These are phyloP conservation scores for Lutjanus erythropterus DNA, from an alignment of 2,113 vertebrate genomes.

Conservation along the genomic window DNA sequence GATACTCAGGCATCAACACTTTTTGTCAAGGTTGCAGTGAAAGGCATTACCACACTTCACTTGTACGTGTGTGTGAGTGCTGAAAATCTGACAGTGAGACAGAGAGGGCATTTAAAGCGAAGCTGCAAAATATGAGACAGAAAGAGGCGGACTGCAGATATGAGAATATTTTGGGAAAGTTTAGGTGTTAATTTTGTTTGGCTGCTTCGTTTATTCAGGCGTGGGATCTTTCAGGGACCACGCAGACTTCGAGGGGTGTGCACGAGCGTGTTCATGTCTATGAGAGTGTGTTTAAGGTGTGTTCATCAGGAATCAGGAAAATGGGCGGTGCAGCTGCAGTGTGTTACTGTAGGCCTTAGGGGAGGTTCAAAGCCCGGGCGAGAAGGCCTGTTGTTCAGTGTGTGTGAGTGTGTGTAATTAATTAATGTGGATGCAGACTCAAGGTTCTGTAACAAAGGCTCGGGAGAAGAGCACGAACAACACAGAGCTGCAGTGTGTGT, in stretches of 20 bases:
- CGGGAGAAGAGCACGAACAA: slow-evolving; percentile 12
- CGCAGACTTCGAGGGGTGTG: not conserved
- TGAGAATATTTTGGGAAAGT: not conserved
- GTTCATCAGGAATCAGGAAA: not conserved
- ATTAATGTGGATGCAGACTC: slow-evolving; percentile 51
- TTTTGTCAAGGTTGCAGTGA: slow-evolving; percentile 73
- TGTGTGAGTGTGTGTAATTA: slow-evolving; percentile 41
- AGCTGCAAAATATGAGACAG: slow-evolving; percentile 15
- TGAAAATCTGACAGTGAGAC: slow-evolving; percentile 18
- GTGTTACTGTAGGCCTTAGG: slow-evolving; percentile 9
- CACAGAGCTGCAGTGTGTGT: slow-evolving; percentile 4
- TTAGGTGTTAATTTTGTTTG: not conserved
- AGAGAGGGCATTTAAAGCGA: slow-evolving; percentile 23
- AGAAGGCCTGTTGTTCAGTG: slow-evolving; percentile 18
- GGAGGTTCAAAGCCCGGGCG: slow-evolving; percentile 21
- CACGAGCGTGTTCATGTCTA: not conserved
- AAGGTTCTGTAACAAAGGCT: slow-evolving; percentile 39
- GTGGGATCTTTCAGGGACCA: slow-evolving; percentile 8
- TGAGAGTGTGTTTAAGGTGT: not conserved
- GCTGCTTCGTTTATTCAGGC: slow-evolving; percentile 6
- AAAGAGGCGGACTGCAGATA: not conserved
- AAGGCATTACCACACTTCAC: slow-evolving; percentile 38
- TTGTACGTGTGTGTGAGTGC: slow-evolving; percentile 15
- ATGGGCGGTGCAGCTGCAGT: slow-evolving; percentile 23
- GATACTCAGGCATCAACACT: slow-evolving; percentile 66